Conservation (phyloP, 2,888 invertebrate genomes). For the Nomada lathburiana region DNA sequence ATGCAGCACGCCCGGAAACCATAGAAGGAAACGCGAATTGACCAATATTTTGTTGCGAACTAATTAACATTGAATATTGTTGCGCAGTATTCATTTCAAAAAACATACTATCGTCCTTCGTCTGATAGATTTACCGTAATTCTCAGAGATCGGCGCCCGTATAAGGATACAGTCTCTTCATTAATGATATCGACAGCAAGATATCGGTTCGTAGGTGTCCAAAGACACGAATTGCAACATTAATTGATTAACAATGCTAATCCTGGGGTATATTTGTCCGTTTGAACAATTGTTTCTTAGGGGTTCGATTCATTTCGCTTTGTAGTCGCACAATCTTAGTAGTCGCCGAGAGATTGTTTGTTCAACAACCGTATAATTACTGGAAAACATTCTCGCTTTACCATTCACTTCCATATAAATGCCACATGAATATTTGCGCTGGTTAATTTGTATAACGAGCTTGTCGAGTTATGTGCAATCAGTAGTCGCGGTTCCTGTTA, state of each 20-base stretch:
- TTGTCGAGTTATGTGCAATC: not conserved
- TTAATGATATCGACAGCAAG: not conserved
- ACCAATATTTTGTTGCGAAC: conserved; percentile 27
- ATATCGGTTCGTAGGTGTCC: conserved; percentile 25
- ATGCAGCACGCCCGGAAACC: not conserved
- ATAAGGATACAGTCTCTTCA: conserved; percentile 3
- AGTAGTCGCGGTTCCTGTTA: not conserved
- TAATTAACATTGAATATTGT: conserved; percentile 14
- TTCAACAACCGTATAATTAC: conserved; percentile 44
- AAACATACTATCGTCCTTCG: not conserved
- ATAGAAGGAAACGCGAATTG: conserved; percentile 3
- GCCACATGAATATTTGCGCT: not conserved
- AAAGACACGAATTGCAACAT: conserved; percentile 34
- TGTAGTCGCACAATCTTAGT: conserved; percentile 29
- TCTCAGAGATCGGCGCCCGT: conserved; percentile 14
- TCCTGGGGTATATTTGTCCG: conserved; percentile 23
- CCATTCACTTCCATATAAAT: conserved; percentile 28
- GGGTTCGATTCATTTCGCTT: conserved; percentile 43
- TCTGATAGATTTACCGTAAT: conserved; percentile 1
- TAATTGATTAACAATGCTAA: conserved; percentile 38
- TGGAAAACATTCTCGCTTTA: conserved; percentile 35
- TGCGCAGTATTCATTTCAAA: not conserved
- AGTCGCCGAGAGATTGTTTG: conserved; percentile 30
- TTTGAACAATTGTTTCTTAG: conserved; percentile 38
- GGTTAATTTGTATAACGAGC: conserved; percentile 33